These are phyloP conservation scores for Nasua narica DNA, from an alignment of 2,797 vertebrate genomes.

Conservation along the genomic window DNA sequence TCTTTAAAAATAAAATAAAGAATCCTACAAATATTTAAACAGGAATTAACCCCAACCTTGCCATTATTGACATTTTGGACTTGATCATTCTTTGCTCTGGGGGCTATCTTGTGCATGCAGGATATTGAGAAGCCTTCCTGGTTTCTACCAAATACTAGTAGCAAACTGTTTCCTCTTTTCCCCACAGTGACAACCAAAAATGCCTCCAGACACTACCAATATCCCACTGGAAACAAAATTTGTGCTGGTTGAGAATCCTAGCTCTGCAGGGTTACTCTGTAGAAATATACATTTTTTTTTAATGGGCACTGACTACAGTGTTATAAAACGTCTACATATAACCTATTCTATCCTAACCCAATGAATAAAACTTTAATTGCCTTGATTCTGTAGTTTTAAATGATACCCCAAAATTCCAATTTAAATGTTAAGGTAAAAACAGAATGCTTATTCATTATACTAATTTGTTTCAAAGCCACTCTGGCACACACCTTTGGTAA, in stretches of 20 bases:
- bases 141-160: background rate
- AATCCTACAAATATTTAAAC: background rate
- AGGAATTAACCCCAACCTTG: background rate
- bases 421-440: constrained; percentile 54
- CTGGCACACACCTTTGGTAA: constrained; percentile 35
- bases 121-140: background rate
- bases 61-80: background rate
- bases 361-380: constrained; percentile 3
- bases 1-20: background rate
- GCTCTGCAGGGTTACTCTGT: background rate
- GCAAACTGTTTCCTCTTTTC: background rate
- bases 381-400: constrained; percentile 4
- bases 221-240: background rate
- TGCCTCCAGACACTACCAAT: background rate
- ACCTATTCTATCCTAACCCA: background rate
- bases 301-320: background rate
- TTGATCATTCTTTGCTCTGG: background rate
- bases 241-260: background rate
- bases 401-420: constrained; percentile 16
- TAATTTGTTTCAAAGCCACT: constrained; percentile 48
- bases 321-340: background rate
- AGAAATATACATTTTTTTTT: background rate
- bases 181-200: background rate
- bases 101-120: background rate
- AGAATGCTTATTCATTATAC: constrained; percentile 13